A percentile compares a stretch with the other conserved stretches of the same genome.
Conservation (phyloP, 1,140 invertebrate species). For the Zaprionus gabonicus region DNA sequence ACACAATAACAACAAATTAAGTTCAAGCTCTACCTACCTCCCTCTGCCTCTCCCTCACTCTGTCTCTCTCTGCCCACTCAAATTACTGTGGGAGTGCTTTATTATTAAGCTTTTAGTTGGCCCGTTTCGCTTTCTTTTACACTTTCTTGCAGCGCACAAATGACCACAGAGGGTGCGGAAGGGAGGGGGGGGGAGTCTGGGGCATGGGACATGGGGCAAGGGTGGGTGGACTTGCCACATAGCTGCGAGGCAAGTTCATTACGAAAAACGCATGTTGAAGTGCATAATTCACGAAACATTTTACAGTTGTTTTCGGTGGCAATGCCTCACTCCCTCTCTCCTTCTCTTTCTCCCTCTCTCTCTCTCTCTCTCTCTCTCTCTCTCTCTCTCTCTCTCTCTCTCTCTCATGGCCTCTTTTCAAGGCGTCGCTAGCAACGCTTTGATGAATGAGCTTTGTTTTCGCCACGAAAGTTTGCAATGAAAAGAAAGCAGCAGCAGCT, state of each 20-base stretch:
- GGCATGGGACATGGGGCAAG: too few relatives aligned
- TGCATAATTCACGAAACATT: constrained; percentile 59
- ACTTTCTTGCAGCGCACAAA: constrained; percentile 39
- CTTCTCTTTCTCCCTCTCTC: background rate
- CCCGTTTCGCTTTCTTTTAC: constrained; percentile 28
- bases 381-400: background rate
- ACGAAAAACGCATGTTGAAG: constrained; percentile 49
- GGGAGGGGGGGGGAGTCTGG: background rate
- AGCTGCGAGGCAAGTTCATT: constrained; percentile 3
- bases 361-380: background rate
- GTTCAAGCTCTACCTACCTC: constrained; percentile 29
- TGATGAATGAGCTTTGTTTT: constrained; percentile 58
- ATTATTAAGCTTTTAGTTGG: constrained; percentile 56
- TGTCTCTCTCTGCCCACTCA: constrained; percentile 3
- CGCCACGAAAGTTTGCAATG: constrained; percentile 12
- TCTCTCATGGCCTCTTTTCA: constrained; percentile 14
- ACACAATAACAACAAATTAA: constrained; percentile 48
- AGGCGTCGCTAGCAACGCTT: constrained; percentile 26
- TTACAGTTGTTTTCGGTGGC: constrained; percentile 31
- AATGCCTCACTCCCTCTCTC: background rate
- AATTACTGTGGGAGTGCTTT: constrained; percentile 44
- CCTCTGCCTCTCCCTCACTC: background rate
- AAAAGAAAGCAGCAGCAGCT: background rate
- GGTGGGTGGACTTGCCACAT: background rate
- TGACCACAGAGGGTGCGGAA: constrained; percentile 30